A percentile compares a stretch with the other conserved stretches of the same genome.
phyloP scores from a whole-genome alignment of 2,888 invertebrate genomes.

The Dicranocentrus wangi region DNA sequence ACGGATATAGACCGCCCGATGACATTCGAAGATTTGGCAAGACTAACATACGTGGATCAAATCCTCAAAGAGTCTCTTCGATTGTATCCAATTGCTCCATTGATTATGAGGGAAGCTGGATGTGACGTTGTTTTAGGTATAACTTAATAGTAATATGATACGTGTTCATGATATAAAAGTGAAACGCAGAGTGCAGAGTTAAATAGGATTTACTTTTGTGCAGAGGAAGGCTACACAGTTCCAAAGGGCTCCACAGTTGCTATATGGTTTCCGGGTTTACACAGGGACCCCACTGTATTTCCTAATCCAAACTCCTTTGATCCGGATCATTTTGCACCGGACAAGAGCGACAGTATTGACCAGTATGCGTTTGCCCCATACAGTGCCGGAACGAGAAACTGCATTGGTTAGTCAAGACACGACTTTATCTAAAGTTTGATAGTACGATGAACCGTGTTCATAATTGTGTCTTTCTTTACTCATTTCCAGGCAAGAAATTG shows the following conservation, averaged over 20 bases:
- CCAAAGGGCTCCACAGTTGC: background rate
- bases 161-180: too few relatives aligned
- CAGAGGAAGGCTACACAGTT: slow-evolving; percentile 3
- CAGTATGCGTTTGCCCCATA: slow-evolving; percentile 32
- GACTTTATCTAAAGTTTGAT: too few relatives aligned
- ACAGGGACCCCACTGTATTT: background rate
- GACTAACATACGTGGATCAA: background rate
- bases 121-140: background rate
- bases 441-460: too few relatives aligned
- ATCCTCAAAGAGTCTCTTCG: background rate
- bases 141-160: background rate
- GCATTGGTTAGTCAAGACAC: slow-evolving; percentile 22
- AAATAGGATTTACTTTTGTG: background rate
- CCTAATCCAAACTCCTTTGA: slow-evolving; percentile 34
- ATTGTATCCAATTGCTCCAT: background rate
- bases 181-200: too few relatives aligned
- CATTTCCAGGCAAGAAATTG: background rate
- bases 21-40: background rate
- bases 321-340: slow-evolving; percentile 26
- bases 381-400: slow-evolving; percentile 44
- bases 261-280: background rate
- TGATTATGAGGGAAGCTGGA: slow-evolving; percentile 1
- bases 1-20: background rate
- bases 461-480: background rate
- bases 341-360: slow-evolving; percentile 21